A percentile compares a stretch with the other conserved stretches of the same genome.
Evolutionary conservation across 1,140 invertebrate species (phyloP).

Genomic region (Orchesella cincta): DNA sequence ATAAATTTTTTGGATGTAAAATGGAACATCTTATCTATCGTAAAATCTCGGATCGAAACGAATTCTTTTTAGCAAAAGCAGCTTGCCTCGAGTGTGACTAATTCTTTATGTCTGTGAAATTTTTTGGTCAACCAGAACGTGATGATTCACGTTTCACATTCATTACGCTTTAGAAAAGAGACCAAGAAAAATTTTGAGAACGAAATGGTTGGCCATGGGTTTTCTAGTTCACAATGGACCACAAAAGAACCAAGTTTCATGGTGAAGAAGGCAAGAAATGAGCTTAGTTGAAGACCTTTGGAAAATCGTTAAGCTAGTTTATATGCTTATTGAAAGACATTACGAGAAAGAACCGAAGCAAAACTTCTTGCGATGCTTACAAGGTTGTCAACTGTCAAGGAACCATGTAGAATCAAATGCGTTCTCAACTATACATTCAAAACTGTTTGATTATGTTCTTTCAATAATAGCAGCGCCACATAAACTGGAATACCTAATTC

Average conservation of each 20-base stretch:
- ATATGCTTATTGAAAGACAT: background rate
- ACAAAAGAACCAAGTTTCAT: constrained; percentile 8
- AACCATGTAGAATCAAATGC: background rate
- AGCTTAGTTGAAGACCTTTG: background rate
- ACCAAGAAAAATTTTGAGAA: constrained; percentile 31
- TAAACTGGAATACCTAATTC: too few species aligned
- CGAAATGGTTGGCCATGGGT: constrained; percentile 30
- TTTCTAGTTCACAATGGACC: background rate
- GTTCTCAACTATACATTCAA: background rate
- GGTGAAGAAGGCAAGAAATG: constrained; percentile 29
- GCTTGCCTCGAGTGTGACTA: constrained; percentile 17
- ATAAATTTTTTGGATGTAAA: background rate
- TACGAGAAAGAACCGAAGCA: constrained; percentile 3
- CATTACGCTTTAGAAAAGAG: background rate
- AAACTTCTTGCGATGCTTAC: background rate
- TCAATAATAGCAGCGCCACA: too few species aligned
- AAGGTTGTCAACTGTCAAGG: constrained; percentile 15
- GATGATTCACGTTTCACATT: constrained; percentile 26
- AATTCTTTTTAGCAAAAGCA: constrained; percentile 3
- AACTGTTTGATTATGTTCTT: too few species aligned
- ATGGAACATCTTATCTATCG: constrained; percentile 14
- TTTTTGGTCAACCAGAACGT: constrained; percentile 17
- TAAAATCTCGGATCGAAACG: background rate
- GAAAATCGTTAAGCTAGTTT: background rate
- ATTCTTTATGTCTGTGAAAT: constrained; percentile 27